These are phyloP conservation scores for Tapirus terrestris DNA, from an alignment of 2,113 vertebrate species.

Conservation along the genomic window DNA sequence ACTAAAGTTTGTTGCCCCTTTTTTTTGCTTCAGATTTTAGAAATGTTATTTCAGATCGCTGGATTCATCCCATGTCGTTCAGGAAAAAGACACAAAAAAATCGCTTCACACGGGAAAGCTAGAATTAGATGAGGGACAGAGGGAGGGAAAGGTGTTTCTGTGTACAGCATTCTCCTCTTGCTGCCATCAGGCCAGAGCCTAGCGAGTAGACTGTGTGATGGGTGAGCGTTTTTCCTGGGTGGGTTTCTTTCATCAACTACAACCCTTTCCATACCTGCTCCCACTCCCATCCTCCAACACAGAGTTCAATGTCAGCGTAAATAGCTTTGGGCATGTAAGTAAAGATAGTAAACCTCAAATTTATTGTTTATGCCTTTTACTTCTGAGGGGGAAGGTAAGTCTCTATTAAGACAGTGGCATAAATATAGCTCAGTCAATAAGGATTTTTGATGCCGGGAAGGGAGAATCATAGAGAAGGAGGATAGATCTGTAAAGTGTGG, in stretches of 20 bases:
- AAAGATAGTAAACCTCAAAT: background rate
- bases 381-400: background rate
- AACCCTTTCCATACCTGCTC: background rate
- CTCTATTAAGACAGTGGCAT: background rate
- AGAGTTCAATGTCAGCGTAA: background rate
- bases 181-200: background rate
- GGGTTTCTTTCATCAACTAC: background rate
- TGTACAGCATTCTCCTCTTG: background rate
- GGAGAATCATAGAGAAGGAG: background rate
- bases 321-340: background rate
- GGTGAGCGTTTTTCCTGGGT: background rate
- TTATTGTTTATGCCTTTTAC: background rate
- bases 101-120: background rate
- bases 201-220: background rate
- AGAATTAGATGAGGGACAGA: background rate
- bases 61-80: background rate
- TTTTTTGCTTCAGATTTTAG: constrained; percentile 13
- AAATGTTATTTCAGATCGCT: background rate
- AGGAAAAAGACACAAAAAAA: background rate
- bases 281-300: background rate
- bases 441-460: background rate
- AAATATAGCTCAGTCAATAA: background rate
- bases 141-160: background rate
- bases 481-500: background rate
- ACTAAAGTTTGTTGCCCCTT: background rate